Evolutionary conservation across 2,113 vertebrate species (phyloP).

Genomic region (Gasterosteus aculeatus): DNA sequence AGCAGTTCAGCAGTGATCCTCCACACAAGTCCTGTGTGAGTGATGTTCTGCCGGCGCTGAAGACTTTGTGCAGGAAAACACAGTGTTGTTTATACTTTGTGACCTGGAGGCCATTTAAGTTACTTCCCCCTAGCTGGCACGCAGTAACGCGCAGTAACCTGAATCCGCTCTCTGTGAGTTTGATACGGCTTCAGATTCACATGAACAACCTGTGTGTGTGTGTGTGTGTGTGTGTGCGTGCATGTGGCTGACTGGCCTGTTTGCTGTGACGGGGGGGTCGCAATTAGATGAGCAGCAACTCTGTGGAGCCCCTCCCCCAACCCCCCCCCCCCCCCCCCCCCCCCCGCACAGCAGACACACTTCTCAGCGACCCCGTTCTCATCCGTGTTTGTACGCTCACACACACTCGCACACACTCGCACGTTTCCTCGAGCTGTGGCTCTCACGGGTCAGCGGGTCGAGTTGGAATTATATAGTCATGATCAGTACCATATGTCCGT

Average conservation of each 20-base stretch:
- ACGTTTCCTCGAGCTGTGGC: conserved; percentile 50
- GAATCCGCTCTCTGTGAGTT: conserved; percentile 17
- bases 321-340: too few species aligned
- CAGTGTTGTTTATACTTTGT: conserved; percentile 8
- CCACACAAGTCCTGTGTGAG: neutral
- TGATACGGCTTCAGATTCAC: conserved; percentile 21
- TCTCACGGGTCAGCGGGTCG: conserved; percentile 69
- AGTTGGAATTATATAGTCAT: conserved; percentile 60
- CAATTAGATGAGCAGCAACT: conserved; percentile 71
- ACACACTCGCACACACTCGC: conserved; percentile 17
- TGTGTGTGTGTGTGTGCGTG: conserved; percentile 24
- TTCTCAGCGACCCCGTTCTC: conserved; percentile 45
- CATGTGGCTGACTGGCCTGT: conserved; percentile 19
- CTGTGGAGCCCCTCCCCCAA: conserved; percentile 55
- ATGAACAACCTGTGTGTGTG: conserved; percentile 6
- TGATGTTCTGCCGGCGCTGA: neutral
- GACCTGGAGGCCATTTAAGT: conserved; percentile 10
- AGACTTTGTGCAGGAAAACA: neutral
- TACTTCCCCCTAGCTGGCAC: conserved; percentile 33
- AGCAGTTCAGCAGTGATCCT: neutral
- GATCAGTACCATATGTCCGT: conserved; percentile 70
- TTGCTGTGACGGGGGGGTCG: conserved; percentile 22
- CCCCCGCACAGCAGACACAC: conserved; percentile 61
- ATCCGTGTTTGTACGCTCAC: conserved; percentile 27
- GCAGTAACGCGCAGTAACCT: conserved; percentile 25